phyloP scores from a whole-genome alignment of 2,113 vertebrate genomes.

The Laterallus jamaicensis region DNA sequence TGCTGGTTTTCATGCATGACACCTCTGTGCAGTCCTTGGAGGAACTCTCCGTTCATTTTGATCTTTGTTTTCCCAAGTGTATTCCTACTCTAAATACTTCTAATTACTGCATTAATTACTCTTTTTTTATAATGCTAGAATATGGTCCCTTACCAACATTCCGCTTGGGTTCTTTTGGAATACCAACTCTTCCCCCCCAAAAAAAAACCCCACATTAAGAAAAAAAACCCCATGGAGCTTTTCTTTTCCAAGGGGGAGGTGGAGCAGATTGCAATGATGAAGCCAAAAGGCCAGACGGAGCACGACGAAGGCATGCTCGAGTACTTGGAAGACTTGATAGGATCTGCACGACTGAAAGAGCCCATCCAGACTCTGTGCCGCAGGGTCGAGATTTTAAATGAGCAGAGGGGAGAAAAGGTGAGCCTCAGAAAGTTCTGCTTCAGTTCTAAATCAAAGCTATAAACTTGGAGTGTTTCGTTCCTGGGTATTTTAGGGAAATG shows the following conservation, averaged over 20 bases:
- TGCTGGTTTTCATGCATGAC: neutral
- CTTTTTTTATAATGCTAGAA: neutral
- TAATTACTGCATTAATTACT: neutral
- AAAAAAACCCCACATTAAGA: neutral
- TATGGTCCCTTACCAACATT: neutral
- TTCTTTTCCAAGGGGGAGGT: conserved; percentile 89
- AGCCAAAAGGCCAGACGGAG: conserved; percentile 93
- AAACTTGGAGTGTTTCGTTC: neutral
- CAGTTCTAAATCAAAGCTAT: neutral
- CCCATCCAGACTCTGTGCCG: conserved; percentile 86
- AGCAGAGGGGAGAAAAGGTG: conserved; percentile 94
- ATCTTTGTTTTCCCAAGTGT: neutral
- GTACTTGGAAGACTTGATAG: conserved; percentile 96
- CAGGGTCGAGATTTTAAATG: conserved; percentile 90
- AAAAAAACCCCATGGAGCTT: neutral
- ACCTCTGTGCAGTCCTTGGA: neutral
- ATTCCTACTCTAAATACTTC: neutral
- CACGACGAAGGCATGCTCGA: conserved; percentile 98
- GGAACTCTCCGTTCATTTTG: neutral
- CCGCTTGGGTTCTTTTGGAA: neutral
- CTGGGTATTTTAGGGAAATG: neutral
- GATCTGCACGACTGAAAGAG: conserved; percentile 91
- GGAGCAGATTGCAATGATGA: conserved; percentile 99
- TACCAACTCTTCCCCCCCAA: neutral
- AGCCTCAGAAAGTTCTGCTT: neutral